Conservation (phyloP, 2,113 vertebrate genomes). For the Crotophaga sulcirostris region DNA sequence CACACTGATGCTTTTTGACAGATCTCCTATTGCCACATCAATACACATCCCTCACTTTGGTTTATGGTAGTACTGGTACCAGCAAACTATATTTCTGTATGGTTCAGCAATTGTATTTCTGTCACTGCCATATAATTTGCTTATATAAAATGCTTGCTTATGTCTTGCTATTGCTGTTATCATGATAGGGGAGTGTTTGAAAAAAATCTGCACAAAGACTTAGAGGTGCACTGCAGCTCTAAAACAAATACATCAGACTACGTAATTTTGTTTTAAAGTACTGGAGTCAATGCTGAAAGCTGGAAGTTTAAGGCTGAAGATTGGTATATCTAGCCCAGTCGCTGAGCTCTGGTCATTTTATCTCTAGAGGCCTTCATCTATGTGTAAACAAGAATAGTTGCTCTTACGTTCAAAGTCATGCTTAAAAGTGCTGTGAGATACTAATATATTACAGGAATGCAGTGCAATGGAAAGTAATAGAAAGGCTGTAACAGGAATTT, state of each 20-base stretch:
- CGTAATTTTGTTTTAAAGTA: not conserved
- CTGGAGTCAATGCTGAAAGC: not conserved
- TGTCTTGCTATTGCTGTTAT: not conserved
- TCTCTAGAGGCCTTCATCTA: not conserved
- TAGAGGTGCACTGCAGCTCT: not conserved
- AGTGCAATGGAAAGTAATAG: not conserved
- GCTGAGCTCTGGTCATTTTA: not conserved
- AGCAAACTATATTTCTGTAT: not conserved
- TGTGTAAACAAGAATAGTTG: not conserved
- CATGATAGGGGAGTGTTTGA: not conserved
- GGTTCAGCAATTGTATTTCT: not conserved
- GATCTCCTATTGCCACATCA: slow-evolving; percentile 31
- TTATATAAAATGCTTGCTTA: not conserved
- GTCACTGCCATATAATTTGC: not conserved
- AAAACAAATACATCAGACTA: not conserved
- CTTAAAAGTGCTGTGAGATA: not conserved
- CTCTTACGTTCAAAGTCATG: not conserved
- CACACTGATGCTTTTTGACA: slow-evolving; percentile 52
- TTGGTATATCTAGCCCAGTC: not conserved
- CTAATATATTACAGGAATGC: not conserved
- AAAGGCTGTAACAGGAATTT: not conserved
- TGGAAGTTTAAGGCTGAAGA: not conserved
- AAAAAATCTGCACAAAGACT: not conserved
- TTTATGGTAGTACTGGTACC: not conserved
- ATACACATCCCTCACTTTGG: not conserved